Conservation (phyloP, 2,888 invertebrate species). For the Theristus sp. region DNA sequence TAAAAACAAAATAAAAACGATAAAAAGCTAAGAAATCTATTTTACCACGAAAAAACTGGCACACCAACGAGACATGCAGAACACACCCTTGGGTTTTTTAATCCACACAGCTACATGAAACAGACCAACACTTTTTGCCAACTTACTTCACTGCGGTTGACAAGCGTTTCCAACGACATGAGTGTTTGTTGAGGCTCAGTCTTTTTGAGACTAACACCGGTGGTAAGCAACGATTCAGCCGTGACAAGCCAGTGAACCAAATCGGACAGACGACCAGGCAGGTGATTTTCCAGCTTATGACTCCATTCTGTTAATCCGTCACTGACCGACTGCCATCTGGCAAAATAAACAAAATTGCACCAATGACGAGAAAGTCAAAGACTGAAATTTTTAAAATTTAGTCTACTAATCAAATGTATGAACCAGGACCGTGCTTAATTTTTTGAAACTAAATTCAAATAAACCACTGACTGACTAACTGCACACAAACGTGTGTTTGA, state of each 20-base stretch:
- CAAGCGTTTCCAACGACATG: neutral
- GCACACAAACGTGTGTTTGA: too few species aligned
- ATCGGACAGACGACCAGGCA: slow-evolving; percentile 2
- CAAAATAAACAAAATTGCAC: too few species aligned
- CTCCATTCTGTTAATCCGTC: slow-evolving; percentile 4
- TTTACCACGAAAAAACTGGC: slow-evolving; percentile 10
- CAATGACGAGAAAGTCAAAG: too few species aligned
- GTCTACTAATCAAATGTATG: too few species aligned
- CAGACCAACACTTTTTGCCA: neutral
- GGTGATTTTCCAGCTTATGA: slow-evolving; percentile 4
- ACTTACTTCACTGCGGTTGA: slow-evolving; percentile 1
- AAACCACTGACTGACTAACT: too few species aligned
- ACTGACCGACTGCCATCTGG: slow-evolving; percentile 1
- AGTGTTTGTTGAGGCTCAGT: slow-evolving; percentile 6
- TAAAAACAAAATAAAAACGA: slow-evolving; percentile 2
- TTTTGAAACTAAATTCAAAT: too few species aligned
- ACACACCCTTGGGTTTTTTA: too few species aligned
- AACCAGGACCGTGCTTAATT: too few species aligned
- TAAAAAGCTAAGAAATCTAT: slow-evolving; percentile 9
- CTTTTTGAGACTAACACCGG: slow-evolving; percentile 11
- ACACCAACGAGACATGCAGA: too few species aligned
- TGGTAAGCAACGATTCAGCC: slow-evolving; percentile 3
- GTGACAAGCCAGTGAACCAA: slow-evolving; percentile 1
- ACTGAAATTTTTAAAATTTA: too few species aligned
- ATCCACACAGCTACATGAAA: too few species aligned